Conservation (phyloP, 2,113 vertebrate species). For the Vulpes vulpes region DNA sequence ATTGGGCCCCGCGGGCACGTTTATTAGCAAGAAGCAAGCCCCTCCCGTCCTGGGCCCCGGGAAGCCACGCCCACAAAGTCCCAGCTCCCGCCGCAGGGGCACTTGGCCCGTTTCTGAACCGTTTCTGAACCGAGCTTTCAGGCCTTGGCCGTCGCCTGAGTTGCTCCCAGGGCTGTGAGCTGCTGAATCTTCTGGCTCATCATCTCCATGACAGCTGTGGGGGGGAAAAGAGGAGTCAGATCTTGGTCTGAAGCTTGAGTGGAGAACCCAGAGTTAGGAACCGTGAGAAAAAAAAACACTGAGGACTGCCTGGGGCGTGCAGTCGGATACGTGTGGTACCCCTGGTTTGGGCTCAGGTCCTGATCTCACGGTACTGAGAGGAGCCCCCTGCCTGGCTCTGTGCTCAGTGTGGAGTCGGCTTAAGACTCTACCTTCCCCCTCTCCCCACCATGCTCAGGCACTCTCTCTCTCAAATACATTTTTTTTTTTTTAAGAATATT, state of each 20-base stretch:
- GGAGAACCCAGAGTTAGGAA: background rate
- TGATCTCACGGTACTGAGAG: background rate
- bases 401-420: background rate
- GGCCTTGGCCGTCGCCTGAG: conserved; percentile 91
- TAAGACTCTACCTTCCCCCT: background rate
- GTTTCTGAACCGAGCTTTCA: conserved; percentile 70
- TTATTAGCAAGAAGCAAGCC: conserved; percentile 73
- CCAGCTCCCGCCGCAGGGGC: background rate
- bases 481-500: no score
- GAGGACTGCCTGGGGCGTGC: background rate
- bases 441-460: background rate
- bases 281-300: background rate
- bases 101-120: background rate
- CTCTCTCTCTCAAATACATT: background rate
- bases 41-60: background rate
- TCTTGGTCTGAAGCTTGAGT: background rate
- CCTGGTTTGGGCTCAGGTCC: background rate
- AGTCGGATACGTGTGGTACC: background rate
- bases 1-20: conserved; percentile 57
- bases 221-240: conserved; percentile 58
- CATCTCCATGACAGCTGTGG: conserved; percentile 94
- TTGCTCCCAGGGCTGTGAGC: conserved; percentile 90
- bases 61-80: conserved; percentile 10
- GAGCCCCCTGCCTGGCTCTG: background rate
- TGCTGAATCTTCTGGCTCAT: conserved; percentile 97